Evolutionary conservation across 2,113 vertebrate species (phyloP), one percentile per base, ranked within the genome.

Genomic region (Cygnus atratus): DNA sequence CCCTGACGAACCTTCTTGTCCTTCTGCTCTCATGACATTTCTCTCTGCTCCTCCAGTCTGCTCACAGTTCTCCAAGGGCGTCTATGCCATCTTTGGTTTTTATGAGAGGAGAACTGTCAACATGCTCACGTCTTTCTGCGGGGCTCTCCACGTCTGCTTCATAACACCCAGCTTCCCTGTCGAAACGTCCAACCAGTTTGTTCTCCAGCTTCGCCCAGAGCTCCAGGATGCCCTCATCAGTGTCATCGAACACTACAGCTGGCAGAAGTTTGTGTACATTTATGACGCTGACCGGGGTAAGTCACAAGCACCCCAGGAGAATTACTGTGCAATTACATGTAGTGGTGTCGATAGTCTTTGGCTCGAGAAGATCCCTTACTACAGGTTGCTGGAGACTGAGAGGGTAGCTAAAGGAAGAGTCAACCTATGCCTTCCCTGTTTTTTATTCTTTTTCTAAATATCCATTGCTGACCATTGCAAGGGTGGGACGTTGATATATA

Each of bases 71-170:
- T 99, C 99, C 94, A 99, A 99, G 97, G 99, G 99, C 13, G 99
- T 99, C 93, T 99, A 99, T 0, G 99, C 99, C 98, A 99, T 99
- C 98, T 99, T 99, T n/a, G 99, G 99, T 14, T 98, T 99, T 93
- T 99, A 99, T 3, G 99, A 99, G 98, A 98, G 99, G 89, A 99
- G 99, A 95, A 99, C 99, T 0, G 99, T 99, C 92, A 99, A 99
- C 98, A 99, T 99, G 99, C 99, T 99, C 76, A 99, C 99, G 11
- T 99, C 99, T 44, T 99, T 99, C 98, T 99, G 99, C 0, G 99
- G 99, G 63, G 99, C 99, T n/a, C 98, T 99, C 57, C 99, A 99
- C 0, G 99, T 99, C 89, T 99, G 99, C 98, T 99, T 99, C 95
- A 99, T 99, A 86, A 99, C 99, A 0, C 99, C 99, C 1, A 99